Base-by-base conservation (phyloP, 2,888 invertebrate species). In the Muscina levida region DNA sequence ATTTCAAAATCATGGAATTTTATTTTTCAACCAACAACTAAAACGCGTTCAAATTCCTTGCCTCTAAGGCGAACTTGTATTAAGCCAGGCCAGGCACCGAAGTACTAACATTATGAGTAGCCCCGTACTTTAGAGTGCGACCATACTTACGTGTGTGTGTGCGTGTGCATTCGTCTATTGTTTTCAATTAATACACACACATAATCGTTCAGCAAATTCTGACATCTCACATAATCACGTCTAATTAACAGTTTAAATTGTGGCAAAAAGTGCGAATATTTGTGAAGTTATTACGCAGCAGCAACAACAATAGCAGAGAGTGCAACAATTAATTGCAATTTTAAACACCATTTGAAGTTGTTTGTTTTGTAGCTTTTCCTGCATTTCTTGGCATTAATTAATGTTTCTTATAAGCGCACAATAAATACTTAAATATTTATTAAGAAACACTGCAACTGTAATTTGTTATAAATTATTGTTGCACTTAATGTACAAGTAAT, bases 1-100 rank as follows among this genome's bases (percentile, higher is more conserved):
- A 79, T 75, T 79, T 75, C 53, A 72, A 62, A 57, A 65, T 42
- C 76, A 79, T 62, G 72, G 75, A n/a, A 75, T 76, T 76, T 62
- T 53, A 46, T 68, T 46, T 56, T n/a, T n/a, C n/a, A n/a, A 19
- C 10, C 46, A 65, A 65, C 26, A 46, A 46, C 22, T 46, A 5
- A 31, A 31, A 31, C 31, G 31, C 31, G 31, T 31, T 5, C 31
- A 8, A 31, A 31, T 31, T 31, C 31, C 8, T 5, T 31, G 31
- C 3, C 8, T 31, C 8, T 8, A 31, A 31, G 8, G 4, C 31
- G 8, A 31, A 8, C 31, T 3, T 62, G n/a, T 8, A 44, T 44
- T 2, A n/a, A n/a, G n/a, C n/a, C n/a, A n/a, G n/a, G n/a, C n/a
- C n/a, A n/a, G n/a, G n/a, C n/a, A n/a, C n/a, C n/a, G n/a, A n/a